Percentiles rank a stretch among this genome's conserved stretches.
phyloP scores from a whole-genome alignment of 2,113 vertebrate species.

The Callocephalon fimbriatum region DNA sequence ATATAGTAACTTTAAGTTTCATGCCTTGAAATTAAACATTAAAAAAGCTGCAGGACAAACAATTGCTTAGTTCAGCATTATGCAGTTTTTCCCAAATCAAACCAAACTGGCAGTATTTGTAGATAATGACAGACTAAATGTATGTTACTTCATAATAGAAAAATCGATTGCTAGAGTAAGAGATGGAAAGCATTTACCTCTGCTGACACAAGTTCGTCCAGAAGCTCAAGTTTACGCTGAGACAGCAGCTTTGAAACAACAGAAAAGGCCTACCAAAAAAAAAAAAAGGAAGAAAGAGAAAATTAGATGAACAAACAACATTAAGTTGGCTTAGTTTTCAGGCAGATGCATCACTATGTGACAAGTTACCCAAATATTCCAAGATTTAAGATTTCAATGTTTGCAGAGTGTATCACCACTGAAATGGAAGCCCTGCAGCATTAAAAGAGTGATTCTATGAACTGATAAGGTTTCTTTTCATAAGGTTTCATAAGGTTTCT shows the following conservation, averaged over 20 bases:
- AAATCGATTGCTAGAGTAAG: neutral
- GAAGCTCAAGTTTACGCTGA: constrained; percentile 85
- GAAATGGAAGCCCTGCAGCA: neutral
- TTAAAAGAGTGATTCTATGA: neutral
- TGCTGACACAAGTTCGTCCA: constrained; percentile 90
- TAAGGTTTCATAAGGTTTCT: neutral
- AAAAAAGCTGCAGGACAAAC: neutral
- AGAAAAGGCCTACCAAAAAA: constrained; percentile 85
- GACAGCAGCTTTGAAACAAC: constrained; percentile 91
- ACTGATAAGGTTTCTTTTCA: neutral
- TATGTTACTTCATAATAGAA: neutral
- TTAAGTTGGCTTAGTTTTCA: neutral
- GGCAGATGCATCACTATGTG: neutral
- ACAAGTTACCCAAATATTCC: neutral
- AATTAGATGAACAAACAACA: neutral
- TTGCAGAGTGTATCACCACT: neutral
- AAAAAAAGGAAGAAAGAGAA: neutral
- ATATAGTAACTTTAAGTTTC: neutral
- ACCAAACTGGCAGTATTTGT: neutral
- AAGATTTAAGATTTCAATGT: neutral
- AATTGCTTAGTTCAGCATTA: rapidly evolving
- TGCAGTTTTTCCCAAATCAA: neutral
- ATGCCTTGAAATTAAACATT: neutral
- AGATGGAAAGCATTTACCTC: constrained; percentile 82
- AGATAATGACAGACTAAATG: neutral